Evolutionary conservation across 2,113 vertebrate genomes (phyloP), one percentile per base, ranked within the genome.

Genomic region (Ciconia maguari): DNA sequence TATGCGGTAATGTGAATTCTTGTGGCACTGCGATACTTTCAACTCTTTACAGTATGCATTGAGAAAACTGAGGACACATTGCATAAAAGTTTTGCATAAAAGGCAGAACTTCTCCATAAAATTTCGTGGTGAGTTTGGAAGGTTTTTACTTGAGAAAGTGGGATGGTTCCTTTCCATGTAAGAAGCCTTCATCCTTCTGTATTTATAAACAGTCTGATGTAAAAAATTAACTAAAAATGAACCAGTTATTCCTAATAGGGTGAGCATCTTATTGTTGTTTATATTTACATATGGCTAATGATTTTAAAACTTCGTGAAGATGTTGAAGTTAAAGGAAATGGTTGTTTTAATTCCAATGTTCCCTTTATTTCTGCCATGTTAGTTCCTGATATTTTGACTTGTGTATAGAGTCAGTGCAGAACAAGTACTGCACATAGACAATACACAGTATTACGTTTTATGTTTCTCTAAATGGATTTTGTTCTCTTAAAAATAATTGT

Each of bases 21-120:
- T 0, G 1, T 26, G 34, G 57, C n/a, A 10, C 29, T 46, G 6
- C 1, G 4, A 24, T 34, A 21, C 58, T 65, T 72, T 8, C 5
- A 66, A 6, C 49, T 62, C 42, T n/a, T 81, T 36, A 27, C 8
- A 30, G 11, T 10, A 14, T 13, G 41, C 34, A 1, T 4, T 38
- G 61, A 68, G 55, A 72, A 75, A 82, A 44, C 26, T 1, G 46
- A 80, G 66, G 66, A 30, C 14, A 48, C 21, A 5, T 41, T 24
- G 34, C 21, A 14, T 48, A 8, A 16, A 82, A 42, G 7, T 70
- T 75, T 46, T 51, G 34, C 17, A 5, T 32, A 13, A 13, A 77
- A 58, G 7, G 41, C 34, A 1, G 21, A 21, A 69, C 6, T 84
- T 87, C 24, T 44, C 5, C 12, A 7, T 58, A 1, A 46, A 70